Conservation (phyloP, 2,888 invertebrate genomes). For the Scotopteryx bipunctaria region DNA sequence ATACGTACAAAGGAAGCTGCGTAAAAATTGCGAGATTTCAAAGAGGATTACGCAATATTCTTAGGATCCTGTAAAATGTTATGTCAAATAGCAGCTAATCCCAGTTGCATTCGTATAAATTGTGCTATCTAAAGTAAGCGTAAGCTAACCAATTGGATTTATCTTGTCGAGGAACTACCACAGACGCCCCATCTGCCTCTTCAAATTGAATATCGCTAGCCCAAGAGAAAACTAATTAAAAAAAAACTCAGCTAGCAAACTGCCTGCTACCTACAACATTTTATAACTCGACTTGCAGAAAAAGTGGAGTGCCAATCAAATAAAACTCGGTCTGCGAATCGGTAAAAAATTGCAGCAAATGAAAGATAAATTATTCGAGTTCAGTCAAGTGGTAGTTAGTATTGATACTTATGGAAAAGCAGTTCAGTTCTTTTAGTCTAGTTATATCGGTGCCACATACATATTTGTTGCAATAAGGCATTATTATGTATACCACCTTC, state of each 20-base stretch:
- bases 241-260: constrained; percentile 31
- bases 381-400: background rate
- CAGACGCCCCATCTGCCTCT: constrained; percentile 11
- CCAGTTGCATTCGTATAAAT: constrained; percentile 54
- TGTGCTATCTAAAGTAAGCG: constrained; percentile 47
- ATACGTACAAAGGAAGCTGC: too few relatives aligned
- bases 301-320: constrained; percentile 15
- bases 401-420: too few relatives aligned
- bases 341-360: constrained; percentile 4
- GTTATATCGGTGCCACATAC: too few relatives aligned
- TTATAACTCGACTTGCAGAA: constrained; percentile 11
- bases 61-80: too few relatives aligned
- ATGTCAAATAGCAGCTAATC: constrained; percentile 42
- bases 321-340: constrained; percentile 10
- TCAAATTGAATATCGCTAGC: constrained; percentile 29
- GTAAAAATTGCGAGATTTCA: too few relatives aligned
- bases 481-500: too few relatives aligned
- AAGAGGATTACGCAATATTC: too few relatives aligned
- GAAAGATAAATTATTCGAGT: constrained; percentile 5
- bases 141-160: constrained; percentile 57
- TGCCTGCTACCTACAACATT: constrained; percentile 18
- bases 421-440: too few relatives aligned
- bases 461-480: too few relatives aligned
- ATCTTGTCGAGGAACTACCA: constrained; percentile 39
- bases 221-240: constrained; percentile 34